Evolutionary conservation across 92 coral and sea anemone species (phyloP).

Genomic region (Desmophyllum pertusum): DNA sequence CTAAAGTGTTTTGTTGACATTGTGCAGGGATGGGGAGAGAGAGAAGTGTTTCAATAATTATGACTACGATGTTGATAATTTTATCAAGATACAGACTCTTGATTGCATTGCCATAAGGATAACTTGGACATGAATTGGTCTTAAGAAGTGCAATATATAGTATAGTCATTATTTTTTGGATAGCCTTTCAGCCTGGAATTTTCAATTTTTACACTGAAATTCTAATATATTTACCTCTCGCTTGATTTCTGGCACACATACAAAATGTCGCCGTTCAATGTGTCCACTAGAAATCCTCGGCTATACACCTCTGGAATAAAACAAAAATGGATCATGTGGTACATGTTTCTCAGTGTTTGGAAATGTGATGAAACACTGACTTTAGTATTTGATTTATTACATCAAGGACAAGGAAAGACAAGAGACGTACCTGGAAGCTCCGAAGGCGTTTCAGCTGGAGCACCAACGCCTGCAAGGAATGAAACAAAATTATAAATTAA

Average conservation of each 20-base stretch:
- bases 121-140: too few relatives aligned
- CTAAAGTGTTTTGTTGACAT: too few relatives aligned
- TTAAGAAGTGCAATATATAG: too few relatives aligned
- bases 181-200: background rate
- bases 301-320: conserved; percentile 50
- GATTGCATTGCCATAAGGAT: too few relatives aligned
- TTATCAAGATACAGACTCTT: too few relatives aligned
- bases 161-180: too few relatives aligned
- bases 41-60: too few relatives aligned
- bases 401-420: background rate
- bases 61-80: too few relatives aligned
- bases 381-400: background rate
- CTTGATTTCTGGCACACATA: conserved; percentile 65
- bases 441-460: background rate
- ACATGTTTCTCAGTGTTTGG: background rate
- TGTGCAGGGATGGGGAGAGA: too few relatives aligned
- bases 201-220: background rate
- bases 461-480: conserved; percentile 7
- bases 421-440: conserved; percentile 6
- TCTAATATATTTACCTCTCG: conserved; percentile 45
- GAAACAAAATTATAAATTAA: background rate
- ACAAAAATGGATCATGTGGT: background rate
- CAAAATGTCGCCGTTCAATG: conserved; percentile 50
- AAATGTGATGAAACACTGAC: too few relatives aligned
- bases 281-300: conserved; percentile 70